Conservation (phyloP, 2,888 invertebrate species). For the Phoenoteleia sp. region DNA sequence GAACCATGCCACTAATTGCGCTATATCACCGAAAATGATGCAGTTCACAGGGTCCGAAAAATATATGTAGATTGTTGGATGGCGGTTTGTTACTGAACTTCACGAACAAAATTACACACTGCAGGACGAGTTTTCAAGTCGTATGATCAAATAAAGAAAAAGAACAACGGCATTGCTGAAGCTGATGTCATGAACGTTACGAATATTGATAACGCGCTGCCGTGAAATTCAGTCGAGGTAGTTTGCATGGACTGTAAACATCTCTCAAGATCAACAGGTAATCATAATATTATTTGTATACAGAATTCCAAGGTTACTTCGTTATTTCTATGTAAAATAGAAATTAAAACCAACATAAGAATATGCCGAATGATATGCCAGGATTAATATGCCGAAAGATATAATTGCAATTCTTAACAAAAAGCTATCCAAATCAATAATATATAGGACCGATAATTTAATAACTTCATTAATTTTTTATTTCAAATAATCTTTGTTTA, state of each 20-base stretch:
- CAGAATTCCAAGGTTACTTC: background rate
- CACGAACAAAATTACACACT: constrained; percentile 83
- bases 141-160: constrained; percentile 54
- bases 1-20: constrained; percentile 8
- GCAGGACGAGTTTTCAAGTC: constrained; percentile 79
- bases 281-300: constrained; percentile 22
- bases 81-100: constrained; percentile 82
- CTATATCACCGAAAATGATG: constrained; percentile 35
- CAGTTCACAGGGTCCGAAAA: constrained; percentile 72
- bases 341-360: too few relatives aligned
- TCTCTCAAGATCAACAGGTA: background rate
- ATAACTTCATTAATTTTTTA: too few relatives aligned
- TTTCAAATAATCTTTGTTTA: too few relatives aligned
- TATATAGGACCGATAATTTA: too few relatives aligned
- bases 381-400: too few relatives aligned
- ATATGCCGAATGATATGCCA: too few relatives aligned
- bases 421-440: too few relatives aligned
- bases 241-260: constrained; percentile 32
- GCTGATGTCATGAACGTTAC: constrained; percentile 45
- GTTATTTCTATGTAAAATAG: constrained; percentile 15
- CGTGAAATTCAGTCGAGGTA: background rate
- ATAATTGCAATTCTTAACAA: too few relatives aligned
- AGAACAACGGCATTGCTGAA: constrained; percentile 7
- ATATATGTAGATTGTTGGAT: constrained; percentile 83
- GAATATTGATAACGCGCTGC: constrained; percentile 61